Evolutionary conservation across 2,888 invertebrate genomes (phyloP).

Genomic region (Lasioglossum lativentre): DNA sequence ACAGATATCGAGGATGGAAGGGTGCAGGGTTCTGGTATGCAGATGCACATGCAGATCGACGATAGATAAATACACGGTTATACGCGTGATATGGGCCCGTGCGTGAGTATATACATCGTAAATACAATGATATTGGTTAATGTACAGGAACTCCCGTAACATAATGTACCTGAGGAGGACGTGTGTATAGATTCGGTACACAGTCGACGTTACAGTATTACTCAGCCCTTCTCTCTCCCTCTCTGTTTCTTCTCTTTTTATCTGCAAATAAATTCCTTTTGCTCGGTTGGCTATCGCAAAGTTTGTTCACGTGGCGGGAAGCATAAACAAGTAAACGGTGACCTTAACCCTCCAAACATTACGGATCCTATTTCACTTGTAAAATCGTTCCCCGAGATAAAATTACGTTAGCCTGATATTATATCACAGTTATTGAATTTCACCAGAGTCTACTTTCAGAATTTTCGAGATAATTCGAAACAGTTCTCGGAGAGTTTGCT

Average conservation of each 20-base stretch:
- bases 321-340: neutral
- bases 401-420: neutral
- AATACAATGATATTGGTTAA: conserved; percentile 30
- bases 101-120: conserved; percentile 14
- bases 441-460: neutral
- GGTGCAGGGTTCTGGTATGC: conserved; percentile 25
- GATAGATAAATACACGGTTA: conserved; percentile 44
- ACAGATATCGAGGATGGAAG: conserved; percentile 21
- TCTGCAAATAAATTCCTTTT: neutral
- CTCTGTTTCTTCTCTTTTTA: neutral
- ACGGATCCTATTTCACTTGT: neutral
- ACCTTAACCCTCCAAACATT: neutral
- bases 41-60: conserved; percentile 42
- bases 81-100: conserved; percentile 19
- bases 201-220: neutral
- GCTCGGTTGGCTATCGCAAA: neutral
- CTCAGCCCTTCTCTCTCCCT: neutral
- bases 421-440: conserved; percentile 9
- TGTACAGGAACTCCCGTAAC: conserved; percentile 9
- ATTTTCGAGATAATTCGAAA: conserved; percentile 4
- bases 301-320: neutral
- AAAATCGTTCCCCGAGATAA: neutral
- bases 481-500: neutral
- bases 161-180: neutral
- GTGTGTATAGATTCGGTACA: neutral